These are phyloP conservation scores for Cheilosia grossa DNA, from an alignment of 2,888 invertebrate genomes.

Conservation along the genomic window DNA sequence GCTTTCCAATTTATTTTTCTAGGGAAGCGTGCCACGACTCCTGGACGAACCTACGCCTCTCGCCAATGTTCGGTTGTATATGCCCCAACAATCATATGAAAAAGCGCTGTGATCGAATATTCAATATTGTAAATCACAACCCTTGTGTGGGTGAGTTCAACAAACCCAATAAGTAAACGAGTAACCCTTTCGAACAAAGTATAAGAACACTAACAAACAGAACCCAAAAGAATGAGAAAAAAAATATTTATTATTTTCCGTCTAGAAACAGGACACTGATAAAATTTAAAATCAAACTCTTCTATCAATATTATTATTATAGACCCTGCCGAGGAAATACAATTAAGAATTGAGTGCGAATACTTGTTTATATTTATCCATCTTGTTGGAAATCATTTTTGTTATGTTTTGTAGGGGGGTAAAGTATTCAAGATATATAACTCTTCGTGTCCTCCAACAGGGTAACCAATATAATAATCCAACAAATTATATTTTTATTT, in stretches of 20 bases:
- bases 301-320: constrained; percentile 14
- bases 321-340: background rate
- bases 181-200: constrained; percentile 19
- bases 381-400: constrained; percentile 46
- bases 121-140: constrained; percentile 95
- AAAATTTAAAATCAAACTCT: constrained; percentile 2
- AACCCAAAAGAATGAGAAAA: constrained; percentile 15
- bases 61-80: constrained; percentile 96
- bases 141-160: constrained; percentile 94
- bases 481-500: constrained; percentile 31
- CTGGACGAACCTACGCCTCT: constrained; percentile 93
- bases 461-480: constrained; percentile 46
- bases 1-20: constrained; percentile 72
- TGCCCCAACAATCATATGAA: constrained; percentile 95
- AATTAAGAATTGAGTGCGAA: constrained; percentile 55
- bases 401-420: constrained; percentile 63
- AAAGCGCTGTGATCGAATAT: constrained; percentile 94
- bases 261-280: constrained; percentile 46
- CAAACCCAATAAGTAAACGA: constrained; percentile 38
- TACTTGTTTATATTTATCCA: constrained; percentile 30
- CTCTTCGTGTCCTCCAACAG: constrained; percentile 61
- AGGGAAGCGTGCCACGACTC: constrained; percentile 94
- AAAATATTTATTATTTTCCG: constrained; percentile 65
- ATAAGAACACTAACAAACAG: constrained; percentile 35
- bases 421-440: constrained; percentile 19